phyloP scores from a whole-genome alignment of 2,888 invertebrate genomes.

The Metallyticus violacea region DNA sequence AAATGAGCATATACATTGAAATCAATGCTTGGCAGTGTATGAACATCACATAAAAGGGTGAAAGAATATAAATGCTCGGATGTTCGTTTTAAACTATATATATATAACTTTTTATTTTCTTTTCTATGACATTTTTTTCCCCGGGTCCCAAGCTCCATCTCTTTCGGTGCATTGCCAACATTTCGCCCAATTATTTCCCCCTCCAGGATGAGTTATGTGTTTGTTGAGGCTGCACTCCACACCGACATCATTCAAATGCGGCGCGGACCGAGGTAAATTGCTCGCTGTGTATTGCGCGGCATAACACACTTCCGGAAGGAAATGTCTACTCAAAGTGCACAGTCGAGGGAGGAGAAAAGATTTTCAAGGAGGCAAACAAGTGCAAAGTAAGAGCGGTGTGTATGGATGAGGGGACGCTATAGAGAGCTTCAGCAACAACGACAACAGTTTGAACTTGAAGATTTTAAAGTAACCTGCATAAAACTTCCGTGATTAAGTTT shows the following conservation, averaged over 20 bases:
- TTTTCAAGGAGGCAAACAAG: background rate
- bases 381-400: background rate
- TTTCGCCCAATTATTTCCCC: background rate
- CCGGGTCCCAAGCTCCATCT: too few species aligned
- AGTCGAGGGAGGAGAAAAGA: background rate
- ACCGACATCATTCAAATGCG: background rate
- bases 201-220: background rate
- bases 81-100: too few species aligned
- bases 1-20: too few species aligned
- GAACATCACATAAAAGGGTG: too few species aligned
- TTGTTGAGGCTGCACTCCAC: background rate
- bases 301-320: background rate
- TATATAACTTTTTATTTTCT: too few species aligned
- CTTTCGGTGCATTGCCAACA: background rate
- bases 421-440: background rate
- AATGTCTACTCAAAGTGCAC: background rate
- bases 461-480: slow-evolving; percentile 18
- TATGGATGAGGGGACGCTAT: background rate
- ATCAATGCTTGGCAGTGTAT: too few species aligned
- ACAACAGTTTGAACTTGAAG: background rate
- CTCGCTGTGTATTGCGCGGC: background rate
- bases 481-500: slow-evolving; percentile 4
- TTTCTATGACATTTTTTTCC: too few species aligned
- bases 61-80: too few species aligned
- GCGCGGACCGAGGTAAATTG: background rate